phyloP scores from a whole-genome alignment of 1,140 invertebrate species.

The Phocides pigmalion region DNA sequence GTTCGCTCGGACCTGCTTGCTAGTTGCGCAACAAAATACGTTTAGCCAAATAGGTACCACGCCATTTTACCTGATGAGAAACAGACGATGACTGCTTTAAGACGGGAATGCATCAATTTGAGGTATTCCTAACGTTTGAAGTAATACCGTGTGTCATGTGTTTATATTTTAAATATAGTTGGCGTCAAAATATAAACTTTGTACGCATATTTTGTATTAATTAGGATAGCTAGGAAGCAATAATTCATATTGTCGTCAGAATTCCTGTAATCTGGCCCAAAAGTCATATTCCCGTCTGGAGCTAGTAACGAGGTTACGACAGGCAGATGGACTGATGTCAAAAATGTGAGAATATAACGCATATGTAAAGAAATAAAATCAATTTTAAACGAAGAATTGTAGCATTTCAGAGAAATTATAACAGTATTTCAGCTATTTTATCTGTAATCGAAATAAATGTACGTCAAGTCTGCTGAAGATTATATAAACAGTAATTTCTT shows the following conservation, averaged over 20 bases:
- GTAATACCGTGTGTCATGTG: slow-evolving; percentile 10
- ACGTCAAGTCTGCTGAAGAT: background rate
- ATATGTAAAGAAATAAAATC: slow-evolving; percentile 6
- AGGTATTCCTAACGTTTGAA: background rate
- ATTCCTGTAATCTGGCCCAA: slow-evolving; percentile 31
- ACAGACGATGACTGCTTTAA: background rate
- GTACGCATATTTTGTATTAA: slow-evolving; percentile 29
- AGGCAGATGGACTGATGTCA: slow-evolving; percentile 31
- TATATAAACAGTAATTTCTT: slow-evolving; percentile 19
- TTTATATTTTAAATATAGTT: slow-evolving; percentile 14
- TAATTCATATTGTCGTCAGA: slow-evolving; percentile 35
- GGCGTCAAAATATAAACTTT: slow-evolving; percentile 18
- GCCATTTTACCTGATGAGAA: background rate
- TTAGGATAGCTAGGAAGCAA: slow-evolving; percentile 34
- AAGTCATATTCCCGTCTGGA: slow-evolving; percentile 21
- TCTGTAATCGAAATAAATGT: slow-evolving; percentile 12
- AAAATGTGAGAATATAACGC: slow-evolving; percentile 13
- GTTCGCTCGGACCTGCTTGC: no score
- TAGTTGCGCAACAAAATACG: no score
- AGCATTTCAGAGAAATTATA: slow-evolving; percentile 16
- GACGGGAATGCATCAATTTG: background rate
- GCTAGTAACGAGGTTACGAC: slow-evolving; percentile 26
- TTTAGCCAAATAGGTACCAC: no score
- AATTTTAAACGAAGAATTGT: slow-evolving; percentile 20
- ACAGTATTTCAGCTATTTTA: slow-evolving; percentile 16